These are phyloP conservation scores for Carapus acus DNA, from an alignment of 2,797 vertebrate species.

Conservation along the genomic window DNA sequence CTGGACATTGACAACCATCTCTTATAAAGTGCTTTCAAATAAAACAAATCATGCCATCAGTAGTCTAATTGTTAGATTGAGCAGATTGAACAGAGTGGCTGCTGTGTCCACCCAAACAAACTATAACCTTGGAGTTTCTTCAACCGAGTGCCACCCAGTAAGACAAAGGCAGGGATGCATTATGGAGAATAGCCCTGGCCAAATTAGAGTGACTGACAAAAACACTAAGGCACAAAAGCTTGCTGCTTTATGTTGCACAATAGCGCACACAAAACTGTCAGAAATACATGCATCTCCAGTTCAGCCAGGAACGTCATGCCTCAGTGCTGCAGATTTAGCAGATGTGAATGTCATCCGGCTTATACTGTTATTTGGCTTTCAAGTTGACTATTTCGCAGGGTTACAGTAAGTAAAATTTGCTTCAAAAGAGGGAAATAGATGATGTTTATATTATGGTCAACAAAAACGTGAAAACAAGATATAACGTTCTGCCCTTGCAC, in stretches of 20 bases:
- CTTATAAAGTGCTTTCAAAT: slow-evolving; percentile 75
- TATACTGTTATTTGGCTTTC: too few species aligned
- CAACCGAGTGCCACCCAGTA: slow-evolving; percentile 9
- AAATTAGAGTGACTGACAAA: slow-evolving; percentile 39
- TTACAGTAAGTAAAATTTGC: too few species aligned
- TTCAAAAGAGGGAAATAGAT: too few species aligned
- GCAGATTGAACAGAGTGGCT: slow-evolving; percentile 21
- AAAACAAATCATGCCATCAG: slow-evolving; percentile 28
- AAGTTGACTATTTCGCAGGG: too few species aligned
- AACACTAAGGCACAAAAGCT: slow-evolving; percentile 68
- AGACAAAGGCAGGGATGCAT: slow-evolving; percentile 17
- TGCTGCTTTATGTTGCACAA: slow-evolving; percentile 31
- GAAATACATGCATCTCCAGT: background rate
- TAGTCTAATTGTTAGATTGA: slow-evolving; percentile 4
- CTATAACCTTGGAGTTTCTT: slow-evolving; percentile 41
- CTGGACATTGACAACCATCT: slow-evolving; percentile 30
- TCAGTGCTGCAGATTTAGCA: too few species aligned
- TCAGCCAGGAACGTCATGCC: too few species aligned
- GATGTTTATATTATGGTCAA: too few species aligned
- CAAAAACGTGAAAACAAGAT: too few species aligned
- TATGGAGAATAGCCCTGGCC: slow-evolving; percentile 1
- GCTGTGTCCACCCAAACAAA: background rate
- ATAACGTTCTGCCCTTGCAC: too few species aligned
- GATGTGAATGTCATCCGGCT: too few species aligned
- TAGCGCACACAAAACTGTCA: slow-evolving; percentile 23